phyloP scores from a whole-genome alignment of 2,797 vertebrate species.

The Emydoidea blandingii region DNA sequence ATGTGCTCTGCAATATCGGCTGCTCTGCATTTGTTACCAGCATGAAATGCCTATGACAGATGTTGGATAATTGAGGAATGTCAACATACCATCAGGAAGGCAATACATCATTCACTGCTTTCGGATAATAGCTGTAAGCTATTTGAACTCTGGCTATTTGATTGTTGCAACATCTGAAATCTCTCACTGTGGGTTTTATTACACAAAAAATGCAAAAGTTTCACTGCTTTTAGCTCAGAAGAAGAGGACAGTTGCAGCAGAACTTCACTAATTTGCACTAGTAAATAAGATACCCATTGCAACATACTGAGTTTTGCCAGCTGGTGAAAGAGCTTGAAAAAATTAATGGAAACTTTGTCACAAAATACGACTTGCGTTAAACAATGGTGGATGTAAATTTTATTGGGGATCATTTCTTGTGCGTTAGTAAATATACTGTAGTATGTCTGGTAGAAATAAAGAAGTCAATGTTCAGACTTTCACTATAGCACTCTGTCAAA shows the following conservation, averaged over 20 bases:
- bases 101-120: constrained; percentile 16
- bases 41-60: constrained; percentile 55
- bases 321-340: constrained; percentile 2
- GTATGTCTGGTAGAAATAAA: not conserved
- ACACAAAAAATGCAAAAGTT: constrained; percentile 33
- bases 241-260: constrained; percentile 17
- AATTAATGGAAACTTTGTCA: constrained; percentile 19
- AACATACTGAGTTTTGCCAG: not conserved
- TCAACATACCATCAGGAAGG: constrained; percentile 51
- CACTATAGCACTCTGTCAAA: not conserved
- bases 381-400: constrained; percentile 20
- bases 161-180: constrained; percentile 43
- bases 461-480: not conserved
- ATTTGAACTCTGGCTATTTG: constrained; percentile 53
- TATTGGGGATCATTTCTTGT: not conserved
- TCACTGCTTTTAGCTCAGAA: constrained; percentile 43
- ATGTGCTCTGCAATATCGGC: constrained; percentile 8
- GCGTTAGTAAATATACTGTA: not conserved
- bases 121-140: constrained; percentile 59
- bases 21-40: constrained; percentile 25
- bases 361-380: constrained; percentile 8
- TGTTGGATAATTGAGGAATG: constrained; percentile 67
- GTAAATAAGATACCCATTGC: not conserved
- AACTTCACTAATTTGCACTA: constrained; percentile 11
- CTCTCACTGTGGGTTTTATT: constrained; percentile 60